Evolutionary conservation across 2,888 invertebrate genomes (phyloP), one percentile per base, ranked within the genome.

Genomic region (Campoletis raptor): DNA sequence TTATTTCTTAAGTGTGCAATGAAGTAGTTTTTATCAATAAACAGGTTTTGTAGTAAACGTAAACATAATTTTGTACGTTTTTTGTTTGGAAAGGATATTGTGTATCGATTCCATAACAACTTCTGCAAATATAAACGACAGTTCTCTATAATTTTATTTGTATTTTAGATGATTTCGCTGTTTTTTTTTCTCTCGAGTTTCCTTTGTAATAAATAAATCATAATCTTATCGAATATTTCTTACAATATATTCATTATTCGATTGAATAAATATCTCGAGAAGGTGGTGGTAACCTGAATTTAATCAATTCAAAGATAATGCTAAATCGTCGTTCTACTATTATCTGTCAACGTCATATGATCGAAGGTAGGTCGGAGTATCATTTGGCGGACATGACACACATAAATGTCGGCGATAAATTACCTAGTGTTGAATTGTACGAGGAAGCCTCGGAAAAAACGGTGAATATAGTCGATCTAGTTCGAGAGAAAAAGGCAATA

Each of bases 371-470:
- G 15, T 81, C n/a, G 36, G 37, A 40, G 21, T 81, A 45, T 54
- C 2, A 61, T 69, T 76, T 57, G 2, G 42, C 24, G n/a, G 36
- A 40, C 21, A 89, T 84, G 87, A 54, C 87, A 21, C 81, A 54
- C 21, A 91, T 92, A 24, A 88, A 95, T 94, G 94, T 94, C 81
- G 95, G 95, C 81, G 95, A 95, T 83, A 92, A 91, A 84, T 85
- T 95, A 76, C 95, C 95, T 0, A 92, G 90, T 82, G 93, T 94
- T n/a, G 94, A 94, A 54, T 90, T 95, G 81, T 95, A 90, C 90
- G 95, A 95, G 88, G 93, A 94, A 66, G 91, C 91, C 42, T 95
- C 95, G 42, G 94, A 92, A 15, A 93, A 93, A 30, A 93, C 92
- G 81, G 94, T 94, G 5, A 95, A 95, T 88, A 92, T 95, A 42